A percentile compares a stretch with the other conserved stretches of the same genome.
phyloP scores from a whole-genome alignment of 2,888 invertebrate genomes.

The Mamestra brassicae region DNA sequence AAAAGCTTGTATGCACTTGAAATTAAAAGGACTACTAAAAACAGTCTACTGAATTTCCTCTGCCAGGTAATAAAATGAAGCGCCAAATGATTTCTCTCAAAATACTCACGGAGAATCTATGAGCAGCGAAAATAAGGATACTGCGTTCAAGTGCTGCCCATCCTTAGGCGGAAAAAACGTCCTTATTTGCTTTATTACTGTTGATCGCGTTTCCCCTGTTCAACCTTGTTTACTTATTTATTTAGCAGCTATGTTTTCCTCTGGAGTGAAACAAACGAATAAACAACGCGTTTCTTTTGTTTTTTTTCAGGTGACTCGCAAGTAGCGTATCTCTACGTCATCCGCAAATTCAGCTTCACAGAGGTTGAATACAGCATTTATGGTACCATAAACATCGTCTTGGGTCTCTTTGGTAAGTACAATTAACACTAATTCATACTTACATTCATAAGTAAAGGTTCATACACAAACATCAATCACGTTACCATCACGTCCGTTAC shows the following conservation, averaged over 20 bases:
- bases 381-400: conserved; percentile 85
- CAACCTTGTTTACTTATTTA: conserved; percentile 18
- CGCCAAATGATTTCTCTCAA: not conserved
- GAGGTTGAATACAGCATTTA: conserved; percentile 89
- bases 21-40: not conserved
- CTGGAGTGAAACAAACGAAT: conserved; percentile 22
- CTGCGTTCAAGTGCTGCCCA: not conserved
- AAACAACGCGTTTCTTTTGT: conserved; percentile 31
- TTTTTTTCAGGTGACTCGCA: conserved; percentile 87
- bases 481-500: not conserved
- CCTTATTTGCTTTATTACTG: conserved; percentile 19
- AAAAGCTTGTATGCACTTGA: not conserved
- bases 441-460: conserved; percentile 2
- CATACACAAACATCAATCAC: not conserved
- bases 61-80: not conserved
- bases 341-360: conserved; percentile 86
- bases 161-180: not conserved
- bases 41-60: no score
- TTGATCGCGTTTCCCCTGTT: conserved; percentile 16
- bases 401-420: conserved; percentile 85
- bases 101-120: conserved; percentile 1
- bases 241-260: conserved; percentile 20
- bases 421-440: conserved; percentile 53
- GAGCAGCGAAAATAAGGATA: not conserved
- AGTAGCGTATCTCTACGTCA: conserved; percentile 87